Evolutionary conservation across 2,888 invertebrate genomes (phyloP), one percentile per base, ranked within the genome.

Genomic region (Lasioglossum zephyrum): DNA sequence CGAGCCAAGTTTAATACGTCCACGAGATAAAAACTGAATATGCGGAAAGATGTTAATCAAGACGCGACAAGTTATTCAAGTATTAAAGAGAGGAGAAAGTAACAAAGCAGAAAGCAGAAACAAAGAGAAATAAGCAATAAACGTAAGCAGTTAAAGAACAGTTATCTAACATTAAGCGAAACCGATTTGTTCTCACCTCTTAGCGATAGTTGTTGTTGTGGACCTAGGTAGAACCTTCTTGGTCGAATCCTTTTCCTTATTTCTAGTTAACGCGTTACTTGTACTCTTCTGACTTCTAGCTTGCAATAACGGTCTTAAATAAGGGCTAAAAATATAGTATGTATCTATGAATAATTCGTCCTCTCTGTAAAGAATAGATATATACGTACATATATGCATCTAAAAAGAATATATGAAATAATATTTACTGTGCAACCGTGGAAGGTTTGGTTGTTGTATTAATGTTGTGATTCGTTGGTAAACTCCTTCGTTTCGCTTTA

Each of bases 231-330:
- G 88, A 44, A 95, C 91, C 47, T 94, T 93, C 87, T 95, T 95
- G 3, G 93, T 91, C 57, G 93, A 89, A 84, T 94, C 94, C 87
- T 93, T 94, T 53, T 94, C 92, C 78, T 93, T 95, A 75, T 89
- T 91, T 84, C 91, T 91, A 72, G 90, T 82, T 90, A 94, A 88
- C 66, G 93, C 89, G 76, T 91, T 89, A 74, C 92, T 90, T 60
- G 92, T 79, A 87, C 87, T 91, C 79, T 94, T 94, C 81, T 93
- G 93, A 88, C 89, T 92, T 90, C 94, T 93, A 66, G 92, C 92
- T 89, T 94, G 94, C 79, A 95, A 90, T 81, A 95, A 88, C 77
- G 94, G 91, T 86, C 94, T 94, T 87, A 94, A 91, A 85, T 95
- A 94, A 31, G 94, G 94, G 88, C 95, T 95, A 87, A 80, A 93